These are phyloP conservation scores for Leucosticte australis DNA, from an alignment of 2,113 vertebrate genomes.

Conservation along the genomic window DNA sequence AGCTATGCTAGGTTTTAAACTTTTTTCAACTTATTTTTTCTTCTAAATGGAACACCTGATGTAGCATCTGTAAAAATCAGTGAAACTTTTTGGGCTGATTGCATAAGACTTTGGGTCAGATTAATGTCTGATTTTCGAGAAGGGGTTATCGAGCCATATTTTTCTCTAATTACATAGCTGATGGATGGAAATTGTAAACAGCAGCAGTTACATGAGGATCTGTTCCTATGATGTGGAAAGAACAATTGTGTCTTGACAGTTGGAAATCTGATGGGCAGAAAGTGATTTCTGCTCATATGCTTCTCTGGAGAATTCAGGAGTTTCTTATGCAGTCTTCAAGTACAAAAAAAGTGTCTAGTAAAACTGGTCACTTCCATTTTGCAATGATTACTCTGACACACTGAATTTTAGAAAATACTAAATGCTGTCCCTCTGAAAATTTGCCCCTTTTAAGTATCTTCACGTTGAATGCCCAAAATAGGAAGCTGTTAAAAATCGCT, in stretches of 20 bases:
- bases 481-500: neutral
- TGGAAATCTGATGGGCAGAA: neutral
- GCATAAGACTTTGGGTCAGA: neutral
- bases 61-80: neutral
- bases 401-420: neutral
- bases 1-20: neutral
- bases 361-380: neutral
- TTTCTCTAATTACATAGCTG: conserved; percentile 20
- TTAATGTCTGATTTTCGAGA: neutral
- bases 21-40: neutral
- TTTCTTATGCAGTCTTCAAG: neutral
- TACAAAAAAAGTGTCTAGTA: neutral
- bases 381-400: neutral
- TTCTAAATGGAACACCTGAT: neutral
- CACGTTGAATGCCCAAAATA: neutral
- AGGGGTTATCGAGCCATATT: neutral
- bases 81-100: neutral
- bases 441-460: neutral
- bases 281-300: neutral
- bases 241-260: neutral
- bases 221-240: neutral
- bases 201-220: neutral
- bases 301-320: neutral
- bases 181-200: neutral
- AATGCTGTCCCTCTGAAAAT: neutral